Conservation (phyloP, 2,888 invertebrate genomes). For the Sericinus montela region DNA sequence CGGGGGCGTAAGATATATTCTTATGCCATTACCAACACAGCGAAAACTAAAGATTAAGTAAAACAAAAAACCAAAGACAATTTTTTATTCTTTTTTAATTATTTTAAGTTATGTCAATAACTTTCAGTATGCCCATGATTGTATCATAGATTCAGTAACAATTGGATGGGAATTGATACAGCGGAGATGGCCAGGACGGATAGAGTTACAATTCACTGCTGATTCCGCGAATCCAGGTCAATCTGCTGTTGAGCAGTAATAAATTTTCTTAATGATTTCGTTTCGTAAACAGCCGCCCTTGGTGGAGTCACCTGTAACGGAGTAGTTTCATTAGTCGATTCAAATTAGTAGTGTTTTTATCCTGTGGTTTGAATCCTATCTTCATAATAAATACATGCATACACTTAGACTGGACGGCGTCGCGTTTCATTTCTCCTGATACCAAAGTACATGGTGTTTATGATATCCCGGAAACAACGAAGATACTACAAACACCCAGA, state of each 20-base stretch:
- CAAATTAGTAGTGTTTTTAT: no score
- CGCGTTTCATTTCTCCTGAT: no score
- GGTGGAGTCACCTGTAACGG: conserved; percentile 53
- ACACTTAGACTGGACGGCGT: no score
- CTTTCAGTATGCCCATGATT: conserved; percentile 35
- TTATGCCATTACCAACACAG: no score
- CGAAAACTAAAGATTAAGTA: no score
- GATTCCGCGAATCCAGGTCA: conserved; percentile 46
- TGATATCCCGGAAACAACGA: no score
- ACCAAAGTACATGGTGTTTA: no score
- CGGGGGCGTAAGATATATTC: no score
- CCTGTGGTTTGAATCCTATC: no score
- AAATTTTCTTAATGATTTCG: conserved; percentile 53
- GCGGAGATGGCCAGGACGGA: conserved; percentile 41
- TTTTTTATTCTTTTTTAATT: conserved; percentile 1
- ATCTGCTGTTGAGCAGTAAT: conserved; percentile 28
- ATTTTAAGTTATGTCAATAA: no score
- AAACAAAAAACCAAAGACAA: not conserved
- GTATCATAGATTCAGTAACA: conserved; percentile 31
- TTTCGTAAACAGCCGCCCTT: conserved; percentile 33
- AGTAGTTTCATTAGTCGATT: not conserved
- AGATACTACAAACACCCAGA: no score
- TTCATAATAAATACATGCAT: no score
- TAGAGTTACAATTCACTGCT: conserved; percentile 45
- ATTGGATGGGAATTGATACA: conserved; percentile 51